Evolutionary conservation across 1,140 invertebrate species (phyloP).

Genomic region (Dufourea novaeangliae): DNA sequence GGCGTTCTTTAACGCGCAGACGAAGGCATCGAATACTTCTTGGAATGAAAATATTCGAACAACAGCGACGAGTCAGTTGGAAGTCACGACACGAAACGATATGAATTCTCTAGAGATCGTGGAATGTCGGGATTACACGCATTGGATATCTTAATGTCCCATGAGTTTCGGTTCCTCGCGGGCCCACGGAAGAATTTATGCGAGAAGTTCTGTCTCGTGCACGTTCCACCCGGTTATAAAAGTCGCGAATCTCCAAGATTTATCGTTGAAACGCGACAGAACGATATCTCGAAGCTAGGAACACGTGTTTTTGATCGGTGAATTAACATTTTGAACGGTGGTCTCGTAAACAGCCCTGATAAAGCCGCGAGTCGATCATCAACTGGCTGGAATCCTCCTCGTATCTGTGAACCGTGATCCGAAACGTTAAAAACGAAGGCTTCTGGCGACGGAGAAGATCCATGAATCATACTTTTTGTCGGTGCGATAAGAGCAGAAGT

Average conservation of each 20-base stretch:
- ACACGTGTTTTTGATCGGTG: background rate
- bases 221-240: background rate
- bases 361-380: background rate
- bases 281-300: background rate
- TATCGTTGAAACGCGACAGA: background rate
- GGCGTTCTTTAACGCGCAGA: too few species aligned
- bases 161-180: background rate
- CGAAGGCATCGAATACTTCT: too few species aligned
- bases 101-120: too few species aligned
- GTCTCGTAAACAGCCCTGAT: background rate
- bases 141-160: background rate
- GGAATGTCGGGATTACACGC: background rate
- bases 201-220: background rate
- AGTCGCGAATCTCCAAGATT: background rate
- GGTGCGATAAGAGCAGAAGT: too few species aligned
- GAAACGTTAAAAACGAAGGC: too few species aligned
- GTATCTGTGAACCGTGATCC: too few species aligned
- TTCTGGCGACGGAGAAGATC: too few species aligned
- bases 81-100: too few species aligned
- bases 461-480: too few species aligned
- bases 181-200: background rate
- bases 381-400: too few species aligned
- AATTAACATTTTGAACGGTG: background rate
- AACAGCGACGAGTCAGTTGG: too few species aligned
- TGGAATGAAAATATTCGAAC: too few species aligned